Base-by-base conservation (phyloP, 2,797 vertebrate genomes). In the Pseudomugil gertrudae region DNA sequence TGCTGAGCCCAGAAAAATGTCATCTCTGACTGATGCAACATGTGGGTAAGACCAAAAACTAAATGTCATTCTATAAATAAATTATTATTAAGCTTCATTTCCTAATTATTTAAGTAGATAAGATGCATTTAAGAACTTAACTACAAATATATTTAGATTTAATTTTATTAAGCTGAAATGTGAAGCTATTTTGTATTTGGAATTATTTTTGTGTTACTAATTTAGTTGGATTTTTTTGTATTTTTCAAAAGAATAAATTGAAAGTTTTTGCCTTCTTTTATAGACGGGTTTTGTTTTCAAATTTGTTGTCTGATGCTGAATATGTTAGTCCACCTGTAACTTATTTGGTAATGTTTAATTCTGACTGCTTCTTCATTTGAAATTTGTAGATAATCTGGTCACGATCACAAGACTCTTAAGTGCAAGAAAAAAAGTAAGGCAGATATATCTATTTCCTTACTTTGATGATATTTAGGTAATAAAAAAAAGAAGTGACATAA, bases 381-480 rank as follows among this genome's bases (percentile, higher is more conserved):
- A 35, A 35, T 13, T n/a, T 5, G 32, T 11, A 35, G 4, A 11
- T 35, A 13, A 35, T 35, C 33, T 11, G 10, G 9, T 35, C 10
- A 35, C 11, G 33, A 35, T 35, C 33, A 32, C 11, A 35, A 35
- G 2, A 35, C 11, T 13, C 33, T 35, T 35, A 35, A 35, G 15
- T 40, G 3, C 15, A n/a, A 45, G n/a, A 45, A 45, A 21, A n/a
- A 45, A 45, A 21, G 36, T 23, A 48, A 36, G 35, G 35, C 38
- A 52, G n/a, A n/a, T n/a, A 65, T 23, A 29, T 19, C 43, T 9
- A 23, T 50, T 21, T 58, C 63, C 35, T 73, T 13, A 38, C 63
- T 67, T 50, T 10, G 23, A 68, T 29, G 73, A 73, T 61, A 65
- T 83, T 57, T 38, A 8, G 32, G 8, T 32, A 74, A 64, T 33